phyloP scores from a whole-genome alignment of 2,113 vertebrate genomes.

The Aegithalos caudatus region DNA sequence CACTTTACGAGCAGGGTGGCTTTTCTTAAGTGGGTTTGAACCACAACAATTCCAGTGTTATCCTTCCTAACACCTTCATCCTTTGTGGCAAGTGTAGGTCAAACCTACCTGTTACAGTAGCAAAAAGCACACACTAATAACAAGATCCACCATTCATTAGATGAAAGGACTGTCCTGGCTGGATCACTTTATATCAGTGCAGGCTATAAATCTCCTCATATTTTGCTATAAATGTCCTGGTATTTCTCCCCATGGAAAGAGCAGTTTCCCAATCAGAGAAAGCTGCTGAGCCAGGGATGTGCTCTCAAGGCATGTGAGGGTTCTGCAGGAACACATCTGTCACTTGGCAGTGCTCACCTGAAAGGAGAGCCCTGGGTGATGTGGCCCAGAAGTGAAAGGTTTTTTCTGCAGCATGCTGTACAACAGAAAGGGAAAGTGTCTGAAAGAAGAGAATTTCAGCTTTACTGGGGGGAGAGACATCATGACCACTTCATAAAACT shows the following conservation, averaged over 20 bases:
- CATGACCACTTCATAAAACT: not conserved
- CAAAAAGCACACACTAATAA: not conserved
- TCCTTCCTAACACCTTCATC: not conserved
- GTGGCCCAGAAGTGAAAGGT: not conserved
- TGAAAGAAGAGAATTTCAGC: not conserved
- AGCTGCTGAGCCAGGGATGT: not conserved
- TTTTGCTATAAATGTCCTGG: too few relatives aligned
- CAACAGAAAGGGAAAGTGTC: not conserved
- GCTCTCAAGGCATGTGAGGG: not conserved
- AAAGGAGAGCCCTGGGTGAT: not conserved
- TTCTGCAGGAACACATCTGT: not conserved
- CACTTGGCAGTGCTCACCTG: not conserved
- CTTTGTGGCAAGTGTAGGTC: not conserved
- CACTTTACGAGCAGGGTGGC: rapidly evolving
- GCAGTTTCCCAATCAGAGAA: not conserved
- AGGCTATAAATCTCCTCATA: not conserved
- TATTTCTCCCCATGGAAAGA: not conserved
- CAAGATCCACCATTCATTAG: not conserved
- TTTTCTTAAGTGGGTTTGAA: not conserved
- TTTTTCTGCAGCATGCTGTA: not conserved
- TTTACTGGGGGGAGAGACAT: not conserved
- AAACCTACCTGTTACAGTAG: not conserved
- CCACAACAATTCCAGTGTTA: not conserved
- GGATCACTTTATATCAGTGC: not conserved
- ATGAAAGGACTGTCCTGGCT: not conserved